phyloP scores from a whole-genome alignment of 1,140 invertebrate species.

The Megalopta genalis region DNA sequence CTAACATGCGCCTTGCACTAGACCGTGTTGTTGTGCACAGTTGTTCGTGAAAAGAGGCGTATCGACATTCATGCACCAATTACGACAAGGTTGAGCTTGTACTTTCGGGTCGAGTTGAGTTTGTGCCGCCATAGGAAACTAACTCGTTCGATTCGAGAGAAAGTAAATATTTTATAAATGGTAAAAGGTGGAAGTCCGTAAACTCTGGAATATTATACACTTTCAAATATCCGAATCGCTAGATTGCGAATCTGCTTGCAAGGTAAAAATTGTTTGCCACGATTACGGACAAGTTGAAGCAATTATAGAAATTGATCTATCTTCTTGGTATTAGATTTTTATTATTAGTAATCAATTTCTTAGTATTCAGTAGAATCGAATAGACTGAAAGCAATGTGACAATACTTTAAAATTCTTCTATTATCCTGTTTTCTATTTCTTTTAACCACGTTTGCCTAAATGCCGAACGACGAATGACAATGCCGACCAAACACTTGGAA shows the following conservation, averaged over 20 bases:
- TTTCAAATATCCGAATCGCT: background rate
- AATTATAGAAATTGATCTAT: no score
- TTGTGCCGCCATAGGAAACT: background rate
- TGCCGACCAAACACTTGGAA: no score
- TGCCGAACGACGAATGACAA: no score
- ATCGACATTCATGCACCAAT: slow-evolving; percentile 68
- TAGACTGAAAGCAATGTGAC: no score
- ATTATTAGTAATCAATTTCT: no score
- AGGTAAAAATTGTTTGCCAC: no score
- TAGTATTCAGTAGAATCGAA: no score
- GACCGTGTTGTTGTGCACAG: slow-evolving; percentile 8
- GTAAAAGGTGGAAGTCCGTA: background rate
- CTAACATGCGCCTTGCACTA: background rate
- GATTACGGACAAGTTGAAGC: no score
- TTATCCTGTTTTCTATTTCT: no score
- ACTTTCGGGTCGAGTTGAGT: background rate
- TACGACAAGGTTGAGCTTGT: slow-evolving; percentile 59
- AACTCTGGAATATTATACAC: background rate
- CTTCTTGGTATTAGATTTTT: no score
- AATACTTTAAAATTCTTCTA: no score
- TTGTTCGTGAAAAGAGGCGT: slow-evolving; percentile 6
- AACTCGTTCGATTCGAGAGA: background rate
- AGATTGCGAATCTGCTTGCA: background rate
- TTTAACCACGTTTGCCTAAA: no score
- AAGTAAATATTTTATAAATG: background rate